Evolutionary conservation across 1,140 invertebrate species (phyloP).

Genomic region (Drosophila nebulosa): DNA sequence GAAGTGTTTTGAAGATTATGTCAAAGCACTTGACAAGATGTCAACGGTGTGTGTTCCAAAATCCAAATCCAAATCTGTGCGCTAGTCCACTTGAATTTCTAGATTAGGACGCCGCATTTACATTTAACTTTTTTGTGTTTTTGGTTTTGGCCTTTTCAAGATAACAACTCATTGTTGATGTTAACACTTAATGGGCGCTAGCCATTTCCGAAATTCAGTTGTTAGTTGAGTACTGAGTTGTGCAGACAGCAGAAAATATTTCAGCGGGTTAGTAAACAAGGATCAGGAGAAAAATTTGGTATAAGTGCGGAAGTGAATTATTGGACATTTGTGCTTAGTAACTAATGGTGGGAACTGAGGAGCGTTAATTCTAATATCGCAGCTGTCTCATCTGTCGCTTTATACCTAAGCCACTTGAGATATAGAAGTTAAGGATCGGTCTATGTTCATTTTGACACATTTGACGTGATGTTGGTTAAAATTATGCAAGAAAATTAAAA

Average conservation of each 20-base stretch:
- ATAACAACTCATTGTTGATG: neutral
- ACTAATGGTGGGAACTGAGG: neutral
- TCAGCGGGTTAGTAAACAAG: neutral
- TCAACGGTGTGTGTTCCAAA: neutral
- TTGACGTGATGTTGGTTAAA: neutral
- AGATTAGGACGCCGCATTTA: neutral
- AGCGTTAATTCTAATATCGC: neutral
- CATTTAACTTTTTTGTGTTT: neutral
- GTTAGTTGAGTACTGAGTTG: neutral
- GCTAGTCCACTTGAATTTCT: neutral
- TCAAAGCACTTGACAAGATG: neutral
- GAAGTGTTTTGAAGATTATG: neutral
- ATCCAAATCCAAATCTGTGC: neutral
- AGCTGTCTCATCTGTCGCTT: neutral
- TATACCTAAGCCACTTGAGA: neutral
- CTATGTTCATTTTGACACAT: neutral
- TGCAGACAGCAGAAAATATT: neutral
- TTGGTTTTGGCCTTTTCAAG: neutral
- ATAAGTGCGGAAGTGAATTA: neutral
- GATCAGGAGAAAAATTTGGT: neutral
- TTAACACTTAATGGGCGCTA: neutral
- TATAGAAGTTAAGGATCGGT: neutral
- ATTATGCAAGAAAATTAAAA: neutral
- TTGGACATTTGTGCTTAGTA: neutral
- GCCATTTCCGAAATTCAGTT: neutral